Conservation (phyloP, 2,113 vertebrate genomes). For the Azemiops feae region DNA sequence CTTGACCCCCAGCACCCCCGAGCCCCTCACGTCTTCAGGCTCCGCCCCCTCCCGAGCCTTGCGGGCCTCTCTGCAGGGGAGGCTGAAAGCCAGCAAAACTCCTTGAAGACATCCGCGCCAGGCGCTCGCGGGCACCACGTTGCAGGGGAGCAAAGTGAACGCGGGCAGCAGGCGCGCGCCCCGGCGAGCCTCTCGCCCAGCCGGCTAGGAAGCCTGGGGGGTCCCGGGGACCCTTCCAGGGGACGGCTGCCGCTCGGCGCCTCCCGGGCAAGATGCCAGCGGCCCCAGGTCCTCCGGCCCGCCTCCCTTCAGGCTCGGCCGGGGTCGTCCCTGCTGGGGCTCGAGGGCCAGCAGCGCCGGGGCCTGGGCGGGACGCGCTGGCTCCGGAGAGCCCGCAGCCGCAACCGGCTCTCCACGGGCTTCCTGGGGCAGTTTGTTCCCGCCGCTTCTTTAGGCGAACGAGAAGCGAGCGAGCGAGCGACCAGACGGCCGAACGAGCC, state of each 20-base stretch:
- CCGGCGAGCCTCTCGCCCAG: neutral
- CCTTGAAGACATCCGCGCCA: accelerated
- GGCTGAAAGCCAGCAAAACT: neutral
- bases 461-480: neutral
- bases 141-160: neutral
- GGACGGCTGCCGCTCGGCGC: neutral
- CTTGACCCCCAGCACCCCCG: neutral
- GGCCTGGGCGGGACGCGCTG: too few species aligned
- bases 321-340: neutral
- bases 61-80: neutral
- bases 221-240: too few species aligned
- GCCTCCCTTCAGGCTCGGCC: too few species aligned
- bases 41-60: neutral
- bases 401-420: neutral
- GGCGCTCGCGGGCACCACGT: neutral
- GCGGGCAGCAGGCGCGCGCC: neutral
- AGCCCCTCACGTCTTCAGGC: neutral
- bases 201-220: neutral
- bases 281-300: neutral
- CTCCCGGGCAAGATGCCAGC: neutral
- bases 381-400: neutral
- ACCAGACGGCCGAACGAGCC: too few species aligned
- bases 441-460: neutral
- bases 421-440: neutral
- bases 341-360: neutral